Evolutionary conservation across 2,797 vertebrate genomes (phyloP).

Genomic region (Sebastes jordani): DNA sequence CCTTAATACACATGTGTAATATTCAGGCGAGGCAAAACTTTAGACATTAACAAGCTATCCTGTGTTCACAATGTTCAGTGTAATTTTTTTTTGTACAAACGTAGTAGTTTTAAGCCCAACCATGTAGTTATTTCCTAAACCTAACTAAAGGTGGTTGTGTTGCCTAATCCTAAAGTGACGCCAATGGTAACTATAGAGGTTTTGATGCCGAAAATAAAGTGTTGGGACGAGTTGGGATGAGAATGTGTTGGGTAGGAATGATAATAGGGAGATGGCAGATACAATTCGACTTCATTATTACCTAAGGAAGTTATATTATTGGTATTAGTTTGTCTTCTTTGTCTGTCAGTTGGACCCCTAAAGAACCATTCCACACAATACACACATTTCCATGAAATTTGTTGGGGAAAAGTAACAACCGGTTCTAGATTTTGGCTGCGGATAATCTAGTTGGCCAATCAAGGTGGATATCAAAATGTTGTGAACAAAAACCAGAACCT

Average conservation of each 20-base stretch:
- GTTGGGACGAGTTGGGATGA: no score
- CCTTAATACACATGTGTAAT: neutral
- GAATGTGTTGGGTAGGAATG: neutral
- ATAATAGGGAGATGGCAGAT: neutral
- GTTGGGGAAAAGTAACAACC: neutral
- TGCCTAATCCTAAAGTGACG: no score
- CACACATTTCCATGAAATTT: neutral
- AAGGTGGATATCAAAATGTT: neutral
- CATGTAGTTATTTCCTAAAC: no score
- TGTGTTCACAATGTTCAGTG: neutral
- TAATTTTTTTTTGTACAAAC: no score
- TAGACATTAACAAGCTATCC: neutral
- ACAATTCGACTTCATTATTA: neutral
- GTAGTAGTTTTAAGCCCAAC: no score
- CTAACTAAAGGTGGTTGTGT: no score
- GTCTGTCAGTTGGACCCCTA: neutral
- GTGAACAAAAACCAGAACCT: neutral
- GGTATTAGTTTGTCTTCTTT: neutral
- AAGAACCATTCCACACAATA: neutral
- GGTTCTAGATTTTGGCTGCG: neutral
- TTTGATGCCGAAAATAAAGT: no score
- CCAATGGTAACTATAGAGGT: no score
- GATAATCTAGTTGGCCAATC: neutral
- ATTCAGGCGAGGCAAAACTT: neutral
- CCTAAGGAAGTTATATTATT: neutral